Percentiles rank a stretch among this genome's conserved stretches.
phyloP scores from a whole-genome alignment of 2,888 invertebrate species.

The Helleia helle region DNA sequence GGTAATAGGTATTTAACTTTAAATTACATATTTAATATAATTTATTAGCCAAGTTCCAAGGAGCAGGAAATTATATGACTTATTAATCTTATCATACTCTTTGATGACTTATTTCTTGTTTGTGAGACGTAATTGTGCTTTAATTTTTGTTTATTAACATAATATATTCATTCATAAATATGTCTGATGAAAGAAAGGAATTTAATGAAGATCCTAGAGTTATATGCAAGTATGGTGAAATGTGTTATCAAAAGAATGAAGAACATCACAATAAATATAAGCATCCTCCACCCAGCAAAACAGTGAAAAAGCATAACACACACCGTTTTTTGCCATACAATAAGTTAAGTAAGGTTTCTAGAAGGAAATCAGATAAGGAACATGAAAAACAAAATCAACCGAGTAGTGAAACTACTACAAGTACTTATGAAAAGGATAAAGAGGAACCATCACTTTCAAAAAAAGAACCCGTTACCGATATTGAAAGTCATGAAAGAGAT shows the following conservation, averaged over 20 bases:
- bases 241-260: slow-evolving; percentile 88
- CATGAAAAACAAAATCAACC: background rate
- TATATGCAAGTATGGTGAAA: slow-evolving; percentile 83
- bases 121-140: no score
- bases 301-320: slow-evolving; percentile 21
- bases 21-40: no score
- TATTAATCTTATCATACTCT: no score
- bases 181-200: slow-evolving; percentile 52
- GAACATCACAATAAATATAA: slow-evolving; percentile 82
- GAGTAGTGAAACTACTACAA: background rate
- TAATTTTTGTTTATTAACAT: no score
- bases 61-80: no score
- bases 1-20: no score
- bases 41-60: no score
- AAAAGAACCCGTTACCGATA: no score
- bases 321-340: slow-evolving; percentile 35
- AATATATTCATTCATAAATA: slow-evolving; percentile 20
- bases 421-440: background rate
- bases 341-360: slow-evolving; percentile 17
- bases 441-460: no score
- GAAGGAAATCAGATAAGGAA: slow-evolving; percentile 11
- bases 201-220: slow-evolving; percentile 60
- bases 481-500: background rate
- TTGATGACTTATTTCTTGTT: no score
- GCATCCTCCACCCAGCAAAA: slow-evolving; percentile 75